Percentiles rank a stretch among this genome's conserved stretches.
Evolutionary conservation across 2,888 invertebrate genomes (phyloP).

Genomic region (Troilus luridus): DNA sequence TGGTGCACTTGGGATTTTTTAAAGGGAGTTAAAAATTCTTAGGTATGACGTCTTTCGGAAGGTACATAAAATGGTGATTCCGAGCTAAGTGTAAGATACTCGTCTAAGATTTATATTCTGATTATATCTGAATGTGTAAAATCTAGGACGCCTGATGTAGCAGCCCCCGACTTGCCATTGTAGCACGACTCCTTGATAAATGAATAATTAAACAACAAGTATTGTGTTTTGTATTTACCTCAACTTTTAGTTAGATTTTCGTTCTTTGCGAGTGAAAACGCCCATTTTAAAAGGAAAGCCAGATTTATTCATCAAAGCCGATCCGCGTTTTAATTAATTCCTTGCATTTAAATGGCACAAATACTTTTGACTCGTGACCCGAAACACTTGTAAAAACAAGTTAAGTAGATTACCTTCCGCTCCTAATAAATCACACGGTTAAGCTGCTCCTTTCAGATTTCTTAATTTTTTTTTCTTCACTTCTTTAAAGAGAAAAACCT

Average conservation of each 20-base stretch:
- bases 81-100: too few relatives aligned
- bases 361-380: constrained; percentile 8
- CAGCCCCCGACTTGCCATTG: too few relatives aligned
- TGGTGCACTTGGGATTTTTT: too few relatives aligned
- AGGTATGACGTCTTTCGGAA: too few relatives aligned
- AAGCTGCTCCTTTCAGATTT: constrained; percentile 26
- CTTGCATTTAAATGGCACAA: background rate
- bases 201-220: too few relatives aligned
- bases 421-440: constrained; percentile 31
- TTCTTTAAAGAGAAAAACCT: constrained; percentile 34
- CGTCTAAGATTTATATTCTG: too few relatives aligned
- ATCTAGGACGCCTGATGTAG: too few relatives aligned
- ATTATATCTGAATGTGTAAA: too few relatives aligned
- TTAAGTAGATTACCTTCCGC: background rate
- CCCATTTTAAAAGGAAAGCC: background rate
- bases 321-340: background rate
- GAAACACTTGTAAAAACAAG: constrained; percentile 34
- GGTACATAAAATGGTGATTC: too few relatives aligned
- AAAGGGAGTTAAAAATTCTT: too few relatives aligned
- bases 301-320: background rate
- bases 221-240: too few relatives aligned
- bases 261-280: background rate
- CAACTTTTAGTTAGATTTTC: background rate
- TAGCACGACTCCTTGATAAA: too few relatives aligned
- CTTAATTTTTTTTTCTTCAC: background rate